Base-by-base conservation (phyloP, 1,140 invertebrate species). In the Linepithema humile region DNA sequence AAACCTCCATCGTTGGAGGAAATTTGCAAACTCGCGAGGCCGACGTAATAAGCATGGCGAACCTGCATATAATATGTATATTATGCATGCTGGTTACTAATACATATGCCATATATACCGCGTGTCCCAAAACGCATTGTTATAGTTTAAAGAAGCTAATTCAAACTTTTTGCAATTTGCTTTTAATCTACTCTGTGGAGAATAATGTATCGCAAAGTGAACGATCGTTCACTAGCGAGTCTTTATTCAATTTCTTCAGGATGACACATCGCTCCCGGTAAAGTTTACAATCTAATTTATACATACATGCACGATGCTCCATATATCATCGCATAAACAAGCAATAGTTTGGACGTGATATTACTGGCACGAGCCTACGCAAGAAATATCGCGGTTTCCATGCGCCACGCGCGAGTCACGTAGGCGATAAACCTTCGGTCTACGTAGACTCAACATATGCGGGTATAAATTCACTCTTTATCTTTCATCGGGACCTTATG, bases 271-370 rank as follows among this genome's bases (percentile, higher is more conserved):
- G 20, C 6, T 43, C 17, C 23, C 9, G 40, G 3, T 64, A 0
- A 53, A 38, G 5, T 78, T 78, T 78, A 78, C 2, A 75, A 60
- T n/a, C 57, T 75, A 48, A 17, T 48, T 55, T 17, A 72, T 50
- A 73, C 20, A 40, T 10, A 32, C 45, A n/a, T 67, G 17, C 48
- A 15, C 17, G 15, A 53, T 20, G 75, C 55, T 10, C 26, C 35
- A 7, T 69, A 53, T 53, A 38, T 77, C 5, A 15, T 7, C 9
- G 12, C 17, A 53, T 78, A 69, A 75, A 5, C 15, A 35, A 80
- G n/a, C 35, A 65, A 32, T 75, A 45, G 29, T 15, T n/a, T 10
- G 29, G 12, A 64, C 26, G 32, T 65, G 60, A 53, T 5, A 1
- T 38, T 48, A 48, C n/a, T 5, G 17, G 45, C 35, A 23, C n/a